These are phyloP conservation scores for Clarias macrocephalus DNA, from an alignment of 2,113 vertebrate genomes.

Conservation along the genomic window DNA sequence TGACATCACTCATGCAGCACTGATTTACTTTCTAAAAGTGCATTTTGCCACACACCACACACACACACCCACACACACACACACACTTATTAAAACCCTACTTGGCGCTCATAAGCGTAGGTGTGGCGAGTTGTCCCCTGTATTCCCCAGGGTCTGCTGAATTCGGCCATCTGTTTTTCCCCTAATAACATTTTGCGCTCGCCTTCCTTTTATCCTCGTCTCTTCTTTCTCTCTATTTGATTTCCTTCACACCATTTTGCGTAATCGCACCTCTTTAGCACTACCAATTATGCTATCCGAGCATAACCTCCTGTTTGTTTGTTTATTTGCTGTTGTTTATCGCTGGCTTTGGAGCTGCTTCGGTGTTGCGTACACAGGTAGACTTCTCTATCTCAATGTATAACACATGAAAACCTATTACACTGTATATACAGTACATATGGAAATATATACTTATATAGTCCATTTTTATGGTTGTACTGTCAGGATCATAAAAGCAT, in stretches of 20 bases:
- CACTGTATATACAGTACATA: background rate
- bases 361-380: conserved; percentile 19
- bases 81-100: conserved; percentile 50
- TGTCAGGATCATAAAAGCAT: too few species aligned
- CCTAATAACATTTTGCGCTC: conserved; percentile 66
- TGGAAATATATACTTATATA: background rate
- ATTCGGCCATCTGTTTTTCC: conserved; percentile 76
- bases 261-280: conserved; percentile 52
- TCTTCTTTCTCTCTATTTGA: conserved; percentile 38
- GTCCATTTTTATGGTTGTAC: background rate
- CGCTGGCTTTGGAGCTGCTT: conserved; percentile 53
- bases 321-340: conserved; percentile 31
- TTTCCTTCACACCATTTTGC: conserved; percentile 51
- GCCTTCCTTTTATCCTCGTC: conserved; percentile 65
- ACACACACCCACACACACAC: conserved; percentile 48
- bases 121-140: conserved; percentile 72
- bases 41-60: conserved; percentile 25
- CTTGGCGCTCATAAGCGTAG: conserved; percentile 65
- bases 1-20: conserved; percentile 58
- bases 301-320: conserved; percentile 48
- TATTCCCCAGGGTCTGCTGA: conserved; percentile 64
- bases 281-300: conserved; percentile 41
- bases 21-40: conserved; percentile 37
- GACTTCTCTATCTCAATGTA: background rate
- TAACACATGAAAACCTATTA: background rate